Base-by-base conservation (phyloP, 2,888 invertebrate species). In the Plemyria rubiginata region DNA sequence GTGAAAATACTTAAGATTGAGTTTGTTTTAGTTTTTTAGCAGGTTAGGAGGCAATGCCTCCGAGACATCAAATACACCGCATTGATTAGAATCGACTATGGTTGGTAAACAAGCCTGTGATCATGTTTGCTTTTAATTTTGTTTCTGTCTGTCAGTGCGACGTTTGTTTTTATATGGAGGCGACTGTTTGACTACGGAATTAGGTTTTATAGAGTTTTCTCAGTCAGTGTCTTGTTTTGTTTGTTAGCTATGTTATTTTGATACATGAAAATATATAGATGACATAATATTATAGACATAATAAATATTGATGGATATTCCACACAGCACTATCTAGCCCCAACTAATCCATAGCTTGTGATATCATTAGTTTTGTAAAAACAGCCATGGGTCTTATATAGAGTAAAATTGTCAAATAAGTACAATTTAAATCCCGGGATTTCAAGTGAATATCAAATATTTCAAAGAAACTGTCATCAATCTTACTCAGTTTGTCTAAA, bases 391-490 rank as follows among this genome's bases (percentile, higher is more conserved):
- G 32, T 32, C 6, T 32, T 32, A 32, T 32, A 32, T 0, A 2
- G 8, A 32, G 32, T 8, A 32, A 8, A 32, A 32, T 32, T 32
- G 8, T 8, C 5, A 38, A 9, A 11, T 11, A 38, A 4, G 36
- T 38, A 11, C 11, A 11, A 38, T 38, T 38, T 72, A 75, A 76
- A 75, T 77, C 68, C 51, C 57, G 70, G 65, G 71, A 70, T 78
- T 79, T 75, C 72, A 74, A 77, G 73, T 84, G 83, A 86, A 86
- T 76, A 79, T 76, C 76, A 70, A 13, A 70, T 74, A 74, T 81
- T 80, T 78, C 73, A 77, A 73, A 64, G 73, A 71, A 75, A 72
- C 81, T 78, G n/a, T n/a, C 85, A 88, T 88, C 87, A 87, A 89
- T 89, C 88, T 87, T 86, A 70, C 78, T 79, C 68, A 73, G 65